Percentiles rank a stretch among this genome's conserved stretches.
phyloP scores from a whole-genome alignment of 1,140 invertebrate genomes.

The Agraylea sexmaculata region DNA sequence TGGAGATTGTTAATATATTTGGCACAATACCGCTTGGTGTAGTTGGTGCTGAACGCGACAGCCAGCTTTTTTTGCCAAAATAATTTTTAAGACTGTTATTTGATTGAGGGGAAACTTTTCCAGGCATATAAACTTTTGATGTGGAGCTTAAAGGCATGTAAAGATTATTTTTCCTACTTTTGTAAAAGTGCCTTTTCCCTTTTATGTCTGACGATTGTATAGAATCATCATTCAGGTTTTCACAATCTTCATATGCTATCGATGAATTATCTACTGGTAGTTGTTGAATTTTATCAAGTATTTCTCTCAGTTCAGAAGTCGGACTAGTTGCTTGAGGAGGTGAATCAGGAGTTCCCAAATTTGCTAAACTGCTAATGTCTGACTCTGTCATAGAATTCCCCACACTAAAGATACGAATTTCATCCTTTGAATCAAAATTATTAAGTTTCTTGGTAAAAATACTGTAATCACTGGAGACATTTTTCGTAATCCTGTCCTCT shows the following conservation, averaged over 20 bases:
- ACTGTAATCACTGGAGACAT: constrained; percentile 19
- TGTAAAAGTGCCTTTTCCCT: constrained; percentile 28
- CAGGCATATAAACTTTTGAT: constrained; percentile 14
- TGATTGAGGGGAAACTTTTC: constrained; percentile 17
- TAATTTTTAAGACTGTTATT: constrained; percentile 18
- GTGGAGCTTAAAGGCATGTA: constrained; percentile 41
- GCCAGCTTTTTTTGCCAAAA: constrained; percentile 40
- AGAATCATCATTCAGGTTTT: constrained; percentile 11
- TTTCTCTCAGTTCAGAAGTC: constrained; percentile 53
- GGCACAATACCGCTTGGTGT: constrained; percentile 54
- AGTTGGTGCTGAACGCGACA: constrained; percentile 61
- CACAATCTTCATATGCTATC: constrained; percentile 4
- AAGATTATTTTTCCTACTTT: constrained; percentile 42
- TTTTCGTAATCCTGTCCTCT: constrained; percentile 13
- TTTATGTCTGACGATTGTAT: constrained; percentile 25
- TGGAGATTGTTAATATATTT: constrained; percentile 37
- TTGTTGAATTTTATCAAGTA: constrained; percentile 57
- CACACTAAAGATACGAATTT: constrained; percentile 19
- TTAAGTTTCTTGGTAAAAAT: constrained; percentile 20
- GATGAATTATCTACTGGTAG: constrained; percentile 27
- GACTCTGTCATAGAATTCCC: constrained; percentile 45
- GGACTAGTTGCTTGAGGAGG: constrained; percentile 67
- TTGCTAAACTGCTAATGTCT: constrained; percentile 53
- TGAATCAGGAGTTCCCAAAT: constrained; percentile 50
- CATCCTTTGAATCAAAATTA: constrained; percentile 20